phyloP scores from a whole-genome alignment of 23 tunicate species.

The Halocynthia aurantium region DNA sequence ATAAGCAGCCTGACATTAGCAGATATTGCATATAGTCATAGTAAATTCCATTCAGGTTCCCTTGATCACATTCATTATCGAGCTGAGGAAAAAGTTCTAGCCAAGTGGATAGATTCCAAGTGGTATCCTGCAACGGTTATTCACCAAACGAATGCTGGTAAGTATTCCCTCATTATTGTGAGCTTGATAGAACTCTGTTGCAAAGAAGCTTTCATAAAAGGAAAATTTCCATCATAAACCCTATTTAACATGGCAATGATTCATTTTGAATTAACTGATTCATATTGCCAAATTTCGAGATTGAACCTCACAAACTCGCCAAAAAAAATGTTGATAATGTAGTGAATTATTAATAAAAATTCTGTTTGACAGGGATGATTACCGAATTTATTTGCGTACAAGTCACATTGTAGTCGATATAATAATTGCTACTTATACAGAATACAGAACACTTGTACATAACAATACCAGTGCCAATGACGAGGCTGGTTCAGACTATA shows the following conservation, averaged over 20 bases:
- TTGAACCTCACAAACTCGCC: too few species aligned
- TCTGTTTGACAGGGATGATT: too few species aligned
- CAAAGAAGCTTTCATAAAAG: background rate
- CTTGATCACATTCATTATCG: slow-evolving; percentile 13
- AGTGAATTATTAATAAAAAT: too few species aligned
- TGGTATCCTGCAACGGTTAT: slow-evolving; percentile 67
- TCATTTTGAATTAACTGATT: background rate
- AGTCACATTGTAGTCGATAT: too few species aligned
- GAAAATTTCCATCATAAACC: background rate
- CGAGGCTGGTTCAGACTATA: background rate
- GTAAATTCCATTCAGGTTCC: background rate
- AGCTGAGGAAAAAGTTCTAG: slow-evolving; percentile 48
- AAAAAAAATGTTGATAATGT: too few species aligned
- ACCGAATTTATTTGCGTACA: too few species aligned
- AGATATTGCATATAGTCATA: too few species aligned
- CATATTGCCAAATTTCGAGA: too few species aligned
- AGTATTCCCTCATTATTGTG: background rate
- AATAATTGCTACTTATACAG: too few species aligned
- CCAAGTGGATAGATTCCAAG: slow-evolving; percentile 69
- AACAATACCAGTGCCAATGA: too few species aligned
- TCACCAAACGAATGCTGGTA: slow-evolving; percentile 29
- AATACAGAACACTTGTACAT: too few species aligned
- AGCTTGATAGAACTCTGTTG: background rate
- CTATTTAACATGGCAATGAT: background rate
- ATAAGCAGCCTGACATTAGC: too few species aligned